Conservation (phyloP, 1,140 invertebrate genomes). For the Asbolus verrucosus region DNA sequence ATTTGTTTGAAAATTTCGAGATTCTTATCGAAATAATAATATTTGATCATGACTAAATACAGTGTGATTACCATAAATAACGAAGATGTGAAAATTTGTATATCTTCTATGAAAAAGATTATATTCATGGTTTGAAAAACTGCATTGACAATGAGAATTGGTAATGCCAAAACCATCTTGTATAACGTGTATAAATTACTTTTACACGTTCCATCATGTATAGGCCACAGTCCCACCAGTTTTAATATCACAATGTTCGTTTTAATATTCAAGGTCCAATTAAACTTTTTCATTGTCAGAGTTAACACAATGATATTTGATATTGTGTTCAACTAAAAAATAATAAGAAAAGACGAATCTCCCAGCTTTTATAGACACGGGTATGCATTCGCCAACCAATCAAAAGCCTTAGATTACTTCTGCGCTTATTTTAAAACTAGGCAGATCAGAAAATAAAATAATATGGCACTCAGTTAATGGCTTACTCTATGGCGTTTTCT, state of each 20-base stretch:
- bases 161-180: not conserved
- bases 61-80: too few species aligned
- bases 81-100: not conserved
- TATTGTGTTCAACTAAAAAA: not conserved
- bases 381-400: too few species aligned
- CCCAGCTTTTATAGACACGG: too few species aligned
- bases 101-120: not conserved
- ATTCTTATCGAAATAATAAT: too few species aligned
- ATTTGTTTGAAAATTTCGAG: too few species aligned
- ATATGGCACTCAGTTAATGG: too few species aligned
- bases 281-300: not conserved
- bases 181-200: not conserved
- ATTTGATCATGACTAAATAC: too few species aligned
- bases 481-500: too few species aligned
- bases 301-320: not conserved
- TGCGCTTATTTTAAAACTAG: too few species aligned
- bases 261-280: constrained; percentile 1
- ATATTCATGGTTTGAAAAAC: not conserved
- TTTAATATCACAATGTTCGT: not conserved
- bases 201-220: not conserved
- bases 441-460: too few species aligned
- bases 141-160: not conserved
- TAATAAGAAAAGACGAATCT: too few species aligned
- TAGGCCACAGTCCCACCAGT: not conserved
- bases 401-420: too few species aligned